These are phyloP conservation scores for Suricata suricatta DNA, from an alignment of 2,113 vertebrate species.

Conservation along the genomic window DNA sequence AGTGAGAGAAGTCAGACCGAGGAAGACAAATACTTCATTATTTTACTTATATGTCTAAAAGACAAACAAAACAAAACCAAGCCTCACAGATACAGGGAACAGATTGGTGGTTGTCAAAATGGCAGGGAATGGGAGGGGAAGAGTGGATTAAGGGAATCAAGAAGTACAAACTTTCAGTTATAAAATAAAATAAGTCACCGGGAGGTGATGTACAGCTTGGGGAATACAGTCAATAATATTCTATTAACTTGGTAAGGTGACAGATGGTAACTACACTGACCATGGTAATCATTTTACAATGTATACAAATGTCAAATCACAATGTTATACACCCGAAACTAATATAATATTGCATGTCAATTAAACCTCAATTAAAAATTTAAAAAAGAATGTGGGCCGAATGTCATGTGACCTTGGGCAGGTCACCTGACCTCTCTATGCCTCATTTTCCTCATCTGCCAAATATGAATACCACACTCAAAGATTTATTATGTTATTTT, in stretches of 20 bases:
- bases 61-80: neutral
- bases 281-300: neutral
- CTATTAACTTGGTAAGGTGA: neutral
- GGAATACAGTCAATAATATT: neutral
- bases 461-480: conserved; percentile 1
- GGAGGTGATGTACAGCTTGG: neutral
- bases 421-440: neutral
- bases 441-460: conserved; percentile 27
- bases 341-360: neutral
- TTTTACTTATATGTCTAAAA: neutral
- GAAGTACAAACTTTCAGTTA: neutral
- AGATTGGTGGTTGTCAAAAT: neutral
- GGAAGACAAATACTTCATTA: neutral
- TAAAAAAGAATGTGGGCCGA: neutral
- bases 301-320: neutral
- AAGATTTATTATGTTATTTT: conserved; percentile 15
- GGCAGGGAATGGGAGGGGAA: neutral
- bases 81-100: neutral
- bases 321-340: neutral
- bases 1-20: neutral
- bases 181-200: neutral
- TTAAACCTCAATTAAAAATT: neutral
- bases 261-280: neutral
- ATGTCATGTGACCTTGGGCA: neutral
- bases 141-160: neutral